Evolutionary conservation across 2,113 vertebrate genomes (phyloP).

Genomic region (Chaenocephalus aceratus): DNA sequence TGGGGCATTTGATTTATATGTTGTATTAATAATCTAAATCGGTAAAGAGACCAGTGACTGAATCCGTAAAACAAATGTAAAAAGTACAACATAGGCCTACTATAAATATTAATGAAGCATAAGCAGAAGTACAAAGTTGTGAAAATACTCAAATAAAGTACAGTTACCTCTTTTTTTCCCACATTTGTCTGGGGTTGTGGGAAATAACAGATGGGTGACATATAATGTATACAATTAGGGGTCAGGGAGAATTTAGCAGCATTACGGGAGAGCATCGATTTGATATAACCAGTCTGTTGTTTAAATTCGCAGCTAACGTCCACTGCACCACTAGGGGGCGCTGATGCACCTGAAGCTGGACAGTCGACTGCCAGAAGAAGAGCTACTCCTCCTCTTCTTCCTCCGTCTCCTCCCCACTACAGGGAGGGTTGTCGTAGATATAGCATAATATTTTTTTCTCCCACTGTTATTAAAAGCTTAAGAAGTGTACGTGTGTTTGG

Average conservation of each 20-base stretch:
- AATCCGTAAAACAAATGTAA: too few relatives aligned
- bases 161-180: too few relatives aligned
- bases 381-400: background rate
- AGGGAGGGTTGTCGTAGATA: background rate
- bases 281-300: background rate
- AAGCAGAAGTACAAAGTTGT: too few relatives aligned
- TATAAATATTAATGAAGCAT: too few relatives aligned
- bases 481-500: background rate
- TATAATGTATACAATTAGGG: background rate
- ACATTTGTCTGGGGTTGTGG: too few relatives aligned
- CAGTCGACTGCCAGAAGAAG: slow-evolving; percentile 29
- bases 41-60: too few relatives aligned
- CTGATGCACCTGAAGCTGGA: background rate
- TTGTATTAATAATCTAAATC: too few relatives aligned
- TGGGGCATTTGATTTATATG: too few relatives aligned
- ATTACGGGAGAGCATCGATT: background rate
- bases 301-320: background rate
- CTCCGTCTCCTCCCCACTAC: background rate
- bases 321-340: slow-evolving; percentile 37
- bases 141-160: too few relatives aligned
- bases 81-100: too few relatives aligned
- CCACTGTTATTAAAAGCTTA: background rate
- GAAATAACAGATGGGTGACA: too few relatives aligned
- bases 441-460: too few relatives aligned
- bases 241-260: background rate